Evolutionary conservation across 2,888 invertebrate genomes (phyloP).

Genomic region (Tinea semifulvella): DNA sequence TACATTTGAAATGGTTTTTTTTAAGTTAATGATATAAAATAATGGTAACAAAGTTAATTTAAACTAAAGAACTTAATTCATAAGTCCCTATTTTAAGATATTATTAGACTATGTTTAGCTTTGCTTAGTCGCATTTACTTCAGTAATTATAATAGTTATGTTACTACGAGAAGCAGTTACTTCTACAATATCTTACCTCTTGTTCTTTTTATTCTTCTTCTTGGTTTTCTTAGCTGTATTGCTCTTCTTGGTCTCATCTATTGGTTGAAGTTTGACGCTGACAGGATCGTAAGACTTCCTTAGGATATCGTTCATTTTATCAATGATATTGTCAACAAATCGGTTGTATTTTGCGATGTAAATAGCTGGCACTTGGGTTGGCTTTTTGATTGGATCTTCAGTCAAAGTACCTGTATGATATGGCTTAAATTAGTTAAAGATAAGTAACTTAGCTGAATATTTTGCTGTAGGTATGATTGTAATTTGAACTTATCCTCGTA

Average conservation of each 20-base stretch:
- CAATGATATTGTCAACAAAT: conserved; percentile 84
- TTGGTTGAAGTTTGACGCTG: conserved; percentile 74
- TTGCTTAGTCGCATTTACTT: too few relatives aligned
- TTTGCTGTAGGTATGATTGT: too few relatives aligned
- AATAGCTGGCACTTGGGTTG: conserved; percentile 68
- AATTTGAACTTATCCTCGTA: too few relatives aligned
- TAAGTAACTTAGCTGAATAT: too few relatives aligned
- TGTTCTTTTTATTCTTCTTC: conserved; percentile 41
- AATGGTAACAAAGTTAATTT: too few relatives aligned
- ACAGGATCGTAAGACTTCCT: conserved; percentile 86
- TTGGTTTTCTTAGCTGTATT: conserved; percentile 58
- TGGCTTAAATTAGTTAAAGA: background rate
- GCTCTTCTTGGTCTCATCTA: conserved; percentile 60
- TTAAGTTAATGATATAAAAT: too few relatives aligned
- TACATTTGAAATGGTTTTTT: background rate
- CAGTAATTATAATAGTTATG: background rate
- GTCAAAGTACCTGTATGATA: conserved; percentile 2
- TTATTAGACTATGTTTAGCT: too few relatives aligned
- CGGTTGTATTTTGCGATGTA: conserved; percentile 85
- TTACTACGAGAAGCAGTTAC: background rate
- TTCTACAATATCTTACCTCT: conserved; percentile 36
- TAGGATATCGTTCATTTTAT: conserved; percentile 82
- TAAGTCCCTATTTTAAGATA: too few relatives aligned
- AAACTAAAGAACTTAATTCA: too few relatives aligned
- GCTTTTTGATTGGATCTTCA: conserved; percentile 23